Base-by-base conservation (phyloP, 2,797 vertebrate genomes). In the Eutrigla gurnardus region DNA sequence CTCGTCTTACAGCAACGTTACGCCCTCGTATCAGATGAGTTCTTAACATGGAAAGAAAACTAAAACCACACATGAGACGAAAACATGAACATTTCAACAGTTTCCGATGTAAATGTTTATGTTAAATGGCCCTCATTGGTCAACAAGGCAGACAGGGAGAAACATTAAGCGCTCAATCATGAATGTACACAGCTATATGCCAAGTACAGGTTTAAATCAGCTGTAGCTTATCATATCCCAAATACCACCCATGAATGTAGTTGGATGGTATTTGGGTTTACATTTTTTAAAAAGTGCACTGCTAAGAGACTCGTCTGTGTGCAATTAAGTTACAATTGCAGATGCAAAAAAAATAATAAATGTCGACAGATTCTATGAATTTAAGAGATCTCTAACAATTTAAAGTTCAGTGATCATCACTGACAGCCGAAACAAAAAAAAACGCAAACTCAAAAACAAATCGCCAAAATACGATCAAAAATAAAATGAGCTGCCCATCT, bases 221-320 rank as follows among this genome's bases (percentile, higher is more conserved):
- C 75, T 37, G 63, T 55, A 85, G 80, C 61, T 75, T 65, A 49
- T 78, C 58, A 54, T 47, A 25, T 47, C 35, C 68, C 77, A 67
- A 68, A 57, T 77, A 68, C 65, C 73, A 62, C 14, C 70, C 40
- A 25, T 17, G 36, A 55, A 68, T 15, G 70, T 49, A 61, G 66
- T 37, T 52, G 64, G 70, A 36, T 9, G 37, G 49, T 59, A 75
- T 70, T 45, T 55, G 60, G 58, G 63, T 65, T 67, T 72, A 63
- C 60, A 17, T 33, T 32, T 32, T 77, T 70, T 76, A 52, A 72
- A 87, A 92, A 91, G 90, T 90, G 88, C 89, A 86, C 86, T 77
- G 84, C 75, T 67, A 8, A 81, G 80, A 82, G 58, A 82, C 78
- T 65, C 82, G 74, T 85, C 75, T 50, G 75, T 86, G 78, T 87